Conservation (phyloP, 2,888 invertebrate genomes). For the Drosophila diplacantha region DNA sequence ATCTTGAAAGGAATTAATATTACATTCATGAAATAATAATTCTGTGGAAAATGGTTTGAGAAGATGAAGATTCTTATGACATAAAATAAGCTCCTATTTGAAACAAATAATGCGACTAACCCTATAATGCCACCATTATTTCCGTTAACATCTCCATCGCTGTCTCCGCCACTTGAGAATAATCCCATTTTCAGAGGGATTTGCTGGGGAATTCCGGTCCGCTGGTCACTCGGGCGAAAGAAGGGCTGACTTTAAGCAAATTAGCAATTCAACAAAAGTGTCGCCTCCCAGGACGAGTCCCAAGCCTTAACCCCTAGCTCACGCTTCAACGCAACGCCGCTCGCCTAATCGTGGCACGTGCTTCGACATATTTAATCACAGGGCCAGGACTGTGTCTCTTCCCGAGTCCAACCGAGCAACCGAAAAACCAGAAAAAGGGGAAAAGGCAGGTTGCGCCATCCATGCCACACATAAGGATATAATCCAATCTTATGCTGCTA, state of each 20-base stretch:
- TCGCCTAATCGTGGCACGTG: conserved; percentile 72
- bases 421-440: conserved; percentile 26
- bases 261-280: conserved; percentile 63
- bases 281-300: conserved; percentile 23
- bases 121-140: conserved; percentile 28
- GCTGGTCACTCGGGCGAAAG: conserved; percentile 34
- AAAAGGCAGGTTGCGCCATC: conserved; percentile 30
- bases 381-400: conserved; percentile 54
- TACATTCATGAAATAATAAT: background rate
- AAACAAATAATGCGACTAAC: conserved; percentile 9
- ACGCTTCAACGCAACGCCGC: conserved; percentile 62
- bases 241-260: conserved; percentile 60
- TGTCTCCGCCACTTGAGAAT: conserved; percentile 29
- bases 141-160: conserved; percentile 23
- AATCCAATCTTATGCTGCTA: conserved; percentile 74
- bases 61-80: background rate
- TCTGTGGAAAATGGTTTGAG: rapidly evolving
- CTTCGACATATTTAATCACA: conserved; percentile 68
- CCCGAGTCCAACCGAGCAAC: conserved; percentile 8
- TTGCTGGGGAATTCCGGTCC: conserved; percentile 7
- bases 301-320: conserved; percentile 37
- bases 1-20: background rate
- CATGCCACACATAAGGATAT: conserved; percentile 58
- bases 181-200: conserved; percentile 17
- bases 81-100: too few species aligned